These are phyloP conservation scores for Phortica okadai DNA, from an alignment of 2,888 invertebrate genomes.

Conservation along the genomic window DNA sequence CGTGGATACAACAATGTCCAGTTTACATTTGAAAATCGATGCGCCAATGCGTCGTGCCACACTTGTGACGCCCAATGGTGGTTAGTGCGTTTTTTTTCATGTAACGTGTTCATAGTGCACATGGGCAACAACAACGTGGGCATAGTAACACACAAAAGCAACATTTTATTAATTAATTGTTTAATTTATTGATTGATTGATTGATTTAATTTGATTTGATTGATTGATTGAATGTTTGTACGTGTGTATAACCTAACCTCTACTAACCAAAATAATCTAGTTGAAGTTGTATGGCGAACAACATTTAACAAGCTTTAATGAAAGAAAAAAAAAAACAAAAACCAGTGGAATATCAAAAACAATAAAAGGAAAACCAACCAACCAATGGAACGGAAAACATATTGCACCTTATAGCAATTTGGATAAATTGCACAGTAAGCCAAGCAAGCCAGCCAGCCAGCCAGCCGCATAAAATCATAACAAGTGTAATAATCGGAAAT, in stretches of 20 bases:
- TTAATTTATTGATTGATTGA: conserved; percentile 10
- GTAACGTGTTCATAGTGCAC: too few relatives aligned
- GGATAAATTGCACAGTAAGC: too few relatives aligned
- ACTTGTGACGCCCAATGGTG: conserved; percentile 76
- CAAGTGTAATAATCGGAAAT: too few relatives aligned
- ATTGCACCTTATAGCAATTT: too few relatives aligned
- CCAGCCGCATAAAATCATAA: too few relatives aligned
- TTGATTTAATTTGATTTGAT: background rate
- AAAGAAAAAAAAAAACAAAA: conserved; percentile 7
- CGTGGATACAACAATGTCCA: conserved; percentile 74
- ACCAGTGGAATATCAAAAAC: too few relatives aligned
- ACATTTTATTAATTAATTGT: conserved; percentile 46
- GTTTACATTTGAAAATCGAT: conserved; percentile 75
- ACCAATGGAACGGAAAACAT: too few relatives aligned
- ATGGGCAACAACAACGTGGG: too few relatives aligned
- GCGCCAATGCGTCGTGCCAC: conserved; percentile 73
- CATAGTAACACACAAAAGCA: background rate
- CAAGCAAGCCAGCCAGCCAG: background rate
- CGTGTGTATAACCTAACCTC: conserved; percentile 2
- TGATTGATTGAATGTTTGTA: background rate
- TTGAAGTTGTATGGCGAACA: background rate
- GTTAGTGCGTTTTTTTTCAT: conserved; percentile 67
- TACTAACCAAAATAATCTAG: background rate
- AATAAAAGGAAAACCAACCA: too few relatives aligned
- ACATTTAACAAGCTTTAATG: conserved; percentile 11